Percentiles rank a stretch among this genome's conserved stretches.
These are phyloP conservation scores for Bujurquina vittata DNA, from an alignment of 2,113 vertebrate species.

Conservation along the genomic window DNA sequence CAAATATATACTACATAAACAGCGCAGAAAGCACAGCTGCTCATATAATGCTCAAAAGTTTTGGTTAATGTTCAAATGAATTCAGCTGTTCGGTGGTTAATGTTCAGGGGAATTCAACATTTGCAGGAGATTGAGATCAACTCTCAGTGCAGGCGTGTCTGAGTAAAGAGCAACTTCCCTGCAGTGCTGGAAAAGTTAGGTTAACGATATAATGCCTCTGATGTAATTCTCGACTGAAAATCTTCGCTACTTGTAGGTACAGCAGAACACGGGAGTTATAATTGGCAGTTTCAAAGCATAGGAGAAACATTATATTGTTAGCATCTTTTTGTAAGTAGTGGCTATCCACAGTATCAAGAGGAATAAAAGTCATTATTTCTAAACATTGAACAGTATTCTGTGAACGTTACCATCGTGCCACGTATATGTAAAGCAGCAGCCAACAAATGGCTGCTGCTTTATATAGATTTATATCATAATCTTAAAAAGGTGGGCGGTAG, in stretches of 20 bases:
- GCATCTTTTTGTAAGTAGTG: background rate
- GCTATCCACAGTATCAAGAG: background rate
- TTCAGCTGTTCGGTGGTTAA: slow-evolving; percentile 72
- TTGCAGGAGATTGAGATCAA: slow-evolving; percentile 69
- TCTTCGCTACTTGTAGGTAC: background rate
- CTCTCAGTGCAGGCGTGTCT: slow-evolving; percentile 43
- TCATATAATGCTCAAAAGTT: slow-evolving; percentile 41
- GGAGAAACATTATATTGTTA: background rate
- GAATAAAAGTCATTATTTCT: background rate
- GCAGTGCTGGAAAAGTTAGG: slow-evolving; percentile 23
- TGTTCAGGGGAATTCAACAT: slow-evolving; percentile 75
- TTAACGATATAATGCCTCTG: background rate
- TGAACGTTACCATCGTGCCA: slow-evolving; percentile 1
- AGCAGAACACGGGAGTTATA: background rate
- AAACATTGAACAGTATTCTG: background rate
- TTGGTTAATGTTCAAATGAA: slow-evolving; percentile 76
- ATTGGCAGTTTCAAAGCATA: background rate
- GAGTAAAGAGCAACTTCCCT: slow-evolving; percentile 39
- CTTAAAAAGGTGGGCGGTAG: background rate
- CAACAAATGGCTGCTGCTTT: slow-evolving; percentile 32
- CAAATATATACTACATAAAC: slow-evolving; percentile 60
- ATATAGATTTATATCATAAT: slow-evolving; percentile 54
- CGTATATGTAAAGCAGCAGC: slow-evolving; percentile 51
- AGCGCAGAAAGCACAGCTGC: slow-evolving; percentile 48
- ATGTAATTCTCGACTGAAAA: background rate